Conservation (phyloP, 2,113 vertebrate genomes). For the Phaetusa simplex region DNA sequence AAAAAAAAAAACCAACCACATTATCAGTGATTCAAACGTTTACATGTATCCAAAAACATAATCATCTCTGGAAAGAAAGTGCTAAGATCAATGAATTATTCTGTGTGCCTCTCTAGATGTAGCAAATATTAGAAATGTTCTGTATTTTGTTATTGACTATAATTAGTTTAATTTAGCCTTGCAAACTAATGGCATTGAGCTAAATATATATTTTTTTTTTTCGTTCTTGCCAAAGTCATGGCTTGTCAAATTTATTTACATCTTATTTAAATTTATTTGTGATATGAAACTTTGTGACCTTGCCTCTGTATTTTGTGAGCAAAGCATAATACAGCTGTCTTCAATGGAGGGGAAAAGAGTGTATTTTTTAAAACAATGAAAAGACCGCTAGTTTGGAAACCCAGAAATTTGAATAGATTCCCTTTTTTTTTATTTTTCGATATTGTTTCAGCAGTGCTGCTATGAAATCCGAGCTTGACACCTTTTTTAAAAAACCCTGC, state of each 20-base stretch:
- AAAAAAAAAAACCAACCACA: background rate
- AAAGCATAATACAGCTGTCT: conserved; percentile 47
- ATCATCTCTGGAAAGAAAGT: conserved; percentile 86
- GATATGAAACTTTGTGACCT: conserved; percentile 73
- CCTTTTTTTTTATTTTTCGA: background rate
- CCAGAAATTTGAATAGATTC: conserved; percentile 28
- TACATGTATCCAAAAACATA: conserved; percentile 90
- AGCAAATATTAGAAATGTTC: conserved; percentile 84
- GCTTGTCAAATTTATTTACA: conserved; percentile 79
- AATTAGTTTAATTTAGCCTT: conserved; percentile 83
- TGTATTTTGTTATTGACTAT: conserved; percentile 86
- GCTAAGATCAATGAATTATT: conserved; percentile 81
- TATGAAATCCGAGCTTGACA: conserved; percentile 59
- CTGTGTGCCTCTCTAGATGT: conserved; percentile 89
- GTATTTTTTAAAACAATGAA: conserved; percentile 50
- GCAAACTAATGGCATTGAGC: conserved; percentile 86
- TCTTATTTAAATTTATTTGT: conserved; percentile 80
- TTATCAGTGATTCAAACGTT: conserved; percentile 85
- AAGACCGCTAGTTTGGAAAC: conserved; percentile 39
- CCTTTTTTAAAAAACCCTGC: background rate
- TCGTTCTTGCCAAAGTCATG: conserved; percentile 85
- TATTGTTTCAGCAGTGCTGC: conserved; percentile 72
- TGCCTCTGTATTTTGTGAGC: conserved; percentile 73
- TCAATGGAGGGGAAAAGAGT: conserved; percentile 7
- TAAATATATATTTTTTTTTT: conserved; percentile 74